Conservation (phyloP, 1,140 invertebrate species). For the Ceratoteleas bidentatus region DNA sequence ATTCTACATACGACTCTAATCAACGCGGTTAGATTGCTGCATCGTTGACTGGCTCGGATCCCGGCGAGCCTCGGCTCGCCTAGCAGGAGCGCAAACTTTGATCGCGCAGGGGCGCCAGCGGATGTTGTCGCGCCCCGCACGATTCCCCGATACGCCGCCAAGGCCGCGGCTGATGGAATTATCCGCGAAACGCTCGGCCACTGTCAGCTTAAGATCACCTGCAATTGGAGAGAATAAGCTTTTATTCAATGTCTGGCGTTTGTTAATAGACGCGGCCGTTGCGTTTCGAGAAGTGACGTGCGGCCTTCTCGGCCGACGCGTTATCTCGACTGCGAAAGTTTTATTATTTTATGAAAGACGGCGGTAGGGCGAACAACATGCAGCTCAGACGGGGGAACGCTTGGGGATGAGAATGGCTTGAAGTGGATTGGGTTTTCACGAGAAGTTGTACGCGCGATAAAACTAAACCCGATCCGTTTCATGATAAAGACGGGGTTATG, state of each 20-base stretch:
- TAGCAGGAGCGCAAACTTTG: slow-evolving; percentile 52
- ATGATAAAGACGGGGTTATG: too few species aligned
- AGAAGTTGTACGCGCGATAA: too few species aligned
- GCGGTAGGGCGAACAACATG: slow-evolving; percentile 1
- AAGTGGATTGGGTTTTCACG: too few species aligned
- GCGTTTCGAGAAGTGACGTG: slow-evolving; percentile 22
- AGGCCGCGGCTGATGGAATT: slow-evolving; percentile 63
- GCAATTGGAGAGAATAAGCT: slow-evolving; percentile 54
- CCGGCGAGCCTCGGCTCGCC: slow-evolving; percentile 32
- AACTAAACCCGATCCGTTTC: too few species aligned
- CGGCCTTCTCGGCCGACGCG: neutral
- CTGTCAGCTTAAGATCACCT: slow-evolving; percentile 58
- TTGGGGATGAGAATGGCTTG: too few species aligned
- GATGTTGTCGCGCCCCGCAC: slow-evolving; percentile 59
- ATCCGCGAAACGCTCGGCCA: slow-evolving; percentile 48
- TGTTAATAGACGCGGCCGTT: slow-evolving; percentile 40
- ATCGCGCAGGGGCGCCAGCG: slow-evolving; percentile 60
- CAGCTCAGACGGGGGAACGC: neutral
- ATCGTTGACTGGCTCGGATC: slow-evolving; percentile 70
- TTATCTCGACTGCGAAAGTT: neutral
- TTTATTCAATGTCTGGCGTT: slow-evolving; percentile 40
- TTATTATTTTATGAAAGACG: slow-evolving; percentile 25
- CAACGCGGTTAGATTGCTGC: slow-evolving; percentile 82
- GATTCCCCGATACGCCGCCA: slow-evolving; percentile 48
- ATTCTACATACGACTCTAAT: slow-evolving; percentile 82